Evolutionary conservation across 1,140 invertebrate species (phyloP).

Genomic region (Asobara japonica): DNA sequence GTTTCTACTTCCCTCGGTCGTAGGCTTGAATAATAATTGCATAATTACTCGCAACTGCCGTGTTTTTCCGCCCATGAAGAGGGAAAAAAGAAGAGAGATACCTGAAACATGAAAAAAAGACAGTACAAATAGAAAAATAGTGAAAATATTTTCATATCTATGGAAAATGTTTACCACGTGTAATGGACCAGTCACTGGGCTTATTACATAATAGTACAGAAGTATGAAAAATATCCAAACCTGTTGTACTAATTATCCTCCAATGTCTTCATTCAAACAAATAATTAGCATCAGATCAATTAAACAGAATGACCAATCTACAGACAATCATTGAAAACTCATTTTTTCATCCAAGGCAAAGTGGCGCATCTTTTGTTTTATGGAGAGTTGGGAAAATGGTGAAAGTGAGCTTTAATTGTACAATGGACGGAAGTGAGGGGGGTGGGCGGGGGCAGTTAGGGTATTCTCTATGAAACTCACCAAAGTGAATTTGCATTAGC

Average conservation of each 20-base stretch:
- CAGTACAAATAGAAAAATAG: not conserved
- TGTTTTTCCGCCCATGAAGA: constrained; percentile 10
- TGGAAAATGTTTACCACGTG: not conserved
- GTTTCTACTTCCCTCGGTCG: constrained; percentile 8
- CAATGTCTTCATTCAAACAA: no score
- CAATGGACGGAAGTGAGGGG: not conserved
- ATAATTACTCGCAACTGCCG: constrained; percentile 16
- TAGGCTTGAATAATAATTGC: constrained; percentile 17
- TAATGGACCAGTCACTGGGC: not conserved
- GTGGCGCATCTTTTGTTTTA: not conserved
- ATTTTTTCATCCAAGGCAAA: not conserved
- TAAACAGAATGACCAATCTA: not conserved
- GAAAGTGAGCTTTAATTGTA: constrained; percentile 20
- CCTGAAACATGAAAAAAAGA: no score
- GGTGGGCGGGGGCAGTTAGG: not conserved
- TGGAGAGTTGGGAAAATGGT: not conserved
- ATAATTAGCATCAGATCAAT: not conserved
- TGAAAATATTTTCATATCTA: not conserved
- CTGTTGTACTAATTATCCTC: no score
- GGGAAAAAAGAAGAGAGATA: not conserved
- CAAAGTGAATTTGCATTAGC: constrained; percentile 54
- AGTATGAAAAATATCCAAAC: no score
- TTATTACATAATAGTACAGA: no score
- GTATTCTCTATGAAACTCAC: constrained; percentile 38
- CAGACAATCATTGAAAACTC: not conserved